Conservation (phyloP, 37 sponge, comb jelly and placozoan species). For the Beroe ovata region DNA sequence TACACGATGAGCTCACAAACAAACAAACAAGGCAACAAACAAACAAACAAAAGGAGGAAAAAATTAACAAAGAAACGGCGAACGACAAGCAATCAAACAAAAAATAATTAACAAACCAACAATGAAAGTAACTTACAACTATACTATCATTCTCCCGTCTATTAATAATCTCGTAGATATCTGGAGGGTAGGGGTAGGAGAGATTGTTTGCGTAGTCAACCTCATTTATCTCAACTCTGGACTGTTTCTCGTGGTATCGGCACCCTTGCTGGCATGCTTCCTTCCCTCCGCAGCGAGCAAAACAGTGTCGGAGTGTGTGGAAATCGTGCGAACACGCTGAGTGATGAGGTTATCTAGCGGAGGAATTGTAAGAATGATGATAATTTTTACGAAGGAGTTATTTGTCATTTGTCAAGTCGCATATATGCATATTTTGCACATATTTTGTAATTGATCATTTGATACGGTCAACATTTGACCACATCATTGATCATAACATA, state of each 20-base stretch:
- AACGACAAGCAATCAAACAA: too few relatives aligned
- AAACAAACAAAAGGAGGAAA: too few relatives aligned
- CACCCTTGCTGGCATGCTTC: neutral
- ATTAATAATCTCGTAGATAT: slow-evolving; percentile 22
- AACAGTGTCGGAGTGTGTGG: neutral
- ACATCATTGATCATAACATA: too few relatives aligned
- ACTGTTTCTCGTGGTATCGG: neutral
- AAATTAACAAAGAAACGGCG: too few relatives aligned
- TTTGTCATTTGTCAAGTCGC: neutral
- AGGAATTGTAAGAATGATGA: neutral
- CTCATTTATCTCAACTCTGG: neutral
- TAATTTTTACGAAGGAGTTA: neutral
- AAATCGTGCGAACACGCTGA: neutral
- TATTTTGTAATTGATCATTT: too few relatives aligned
- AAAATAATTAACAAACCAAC: too few relatives aligned
- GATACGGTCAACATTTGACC: too few relatives aligned
- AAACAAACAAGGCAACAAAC: too few relatives aligned
- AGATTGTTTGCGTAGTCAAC: neutral
- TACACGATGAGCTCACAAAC: too few relatives aligned
- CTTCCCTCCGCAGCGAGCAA: neutral
- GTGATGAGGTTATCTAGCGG: neutral
- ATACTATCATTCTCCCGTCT: neutral
- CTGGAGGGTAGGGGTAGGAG: neutral
- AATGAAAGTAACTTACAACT: too few relatives aligned
- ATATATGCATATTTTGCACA: too few relatives aligned